A percentile compares a stretch with the other conserved stretches of the same genome.
These are phyloP conservation scores for Stenodema calcarata DNA, from an alignment of 2,888 invertebrate genomes.

Conservation along the genomic window DNA sequence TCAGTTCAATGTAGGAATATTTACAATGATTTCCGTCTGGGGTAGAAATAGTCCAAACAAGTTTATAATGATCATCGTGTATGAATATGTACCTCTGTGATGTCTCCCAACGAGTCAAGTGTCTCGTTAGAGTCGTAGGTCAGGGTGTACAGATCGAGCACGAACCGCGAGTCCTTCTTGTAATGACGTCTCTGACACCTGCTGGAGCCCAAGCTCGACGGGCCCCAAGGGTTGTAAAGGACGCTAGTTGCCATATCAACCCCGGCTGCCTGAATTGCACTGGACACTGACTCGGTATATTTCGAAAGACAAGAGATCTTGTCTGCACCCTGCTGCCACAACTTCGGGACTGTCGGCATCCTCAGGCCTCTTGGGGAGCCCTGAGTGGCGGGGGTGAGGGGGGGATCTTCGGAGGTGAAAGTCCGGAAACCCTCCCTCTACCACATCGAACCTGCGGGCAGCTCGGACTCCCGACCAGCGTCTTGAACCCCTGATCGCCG, in stretches of 20 bases:
- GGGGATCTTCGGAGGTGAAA: slow-evolving; percentile 19
- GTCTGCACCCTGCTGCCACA: background rate
- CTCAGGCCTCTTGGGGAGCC: background rate
- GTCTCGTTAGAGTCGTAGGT: slow-evolving; percentile 84
- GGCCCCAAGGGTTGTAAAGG: slow-evolving; percentile 56
- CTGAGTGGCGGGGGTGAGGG: background rate
- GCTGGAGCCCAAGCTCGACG: slow-evolving; percentile 44
- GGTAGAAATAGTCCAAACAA: too few species aligned
- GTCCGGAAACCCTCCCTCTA: slow-evolving; percentile 29
- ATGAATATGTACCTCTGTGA: slow-evolving; percentile 64
- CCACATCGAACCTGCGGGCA: background rate
- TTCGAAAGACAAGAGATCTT: background rate
- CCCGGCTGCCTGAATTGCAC: slow-evolving; percentile 25
- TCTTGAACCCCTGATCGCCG: background rate
- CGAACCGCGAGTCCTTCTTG: slow-evolving; percentile 84
- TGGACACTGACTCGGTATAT: background rate
- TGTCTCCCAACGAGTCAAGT: slow-evolving; percentile 73
- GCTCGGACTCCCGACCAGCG: background rate
- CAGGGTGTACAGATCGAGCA: slow-evolving; percentile 82
- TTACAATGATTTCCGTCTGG: too few species aligned
- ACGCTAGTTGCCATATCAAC: slow-evolving; percentile 56
- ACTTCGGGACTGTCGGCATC: background rate
- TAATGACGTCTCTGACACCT: slow-evolving; percentile 71
- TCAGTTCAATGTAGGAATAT: too few species aligned
- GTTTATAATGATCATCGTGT: too few species aligned